Base-by-base conservation (phyloP, 2,888 invertebrate genomes). In the Lasius fuliginosus region DNA sequence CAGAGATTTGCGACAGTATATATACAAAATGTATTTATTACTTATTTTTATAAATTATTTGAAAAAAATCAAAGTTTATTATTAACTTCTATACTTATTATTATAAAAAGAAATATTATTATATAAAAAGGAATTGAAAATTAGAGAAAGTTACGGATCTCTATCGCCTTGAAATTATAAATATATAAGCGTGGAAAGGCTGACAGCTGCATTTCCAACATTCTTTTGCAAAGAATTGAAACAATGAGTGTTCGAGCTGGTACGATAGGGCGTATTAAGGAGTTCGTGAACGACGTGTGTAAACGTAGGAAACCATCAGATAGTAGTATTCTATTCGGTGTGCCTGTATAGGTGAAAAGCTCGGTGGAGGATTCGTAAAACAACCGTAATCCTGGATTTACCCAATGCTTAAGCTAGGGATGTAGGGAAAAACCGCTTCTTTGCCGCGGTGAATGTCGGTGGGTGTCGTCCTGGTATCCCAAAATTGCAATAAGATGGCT, bases 221-320 rank as follows among this genome's bases (percentile, higher is more conserved):
- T 15, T 53, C n/a, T n/a, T 69, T 64, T 30, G 18, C 18, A 53
- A 40, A 62, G 53, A 9, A 46, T 12, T n/a, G 58, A 53, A 81
- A 74, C 60, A 73, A 67, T 67, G 27, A 83, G 58, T 46, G 23
- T 23, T 65, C 46, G 5, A 67, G 74, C 49, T 49, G 71, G 42
- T 82, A 68, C 83, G 85, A 53, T 86, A 87, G 87, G 82, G 84
- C 83, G 85, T 83, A 84, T 90, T 90, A 91, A 90, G 90, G 82
- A 85, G 89, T 86, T 86, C 87, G 76, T 79, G 87, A 87, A 89
- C 89, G 88, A 87, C 64, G 85, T 85, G 86, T 86, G 88, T 91
- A 91, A 92, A 88, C 86, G 88, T 56, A 67, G 42, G 75, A 36
- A 36, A 84, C 82, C 73, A 67, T 75, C 18, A 68, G 73, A 74